Base-by-base conservation (phyloP, 2,888 invertebrate genomes). In the Blastobasis lacticolella region DNA sequence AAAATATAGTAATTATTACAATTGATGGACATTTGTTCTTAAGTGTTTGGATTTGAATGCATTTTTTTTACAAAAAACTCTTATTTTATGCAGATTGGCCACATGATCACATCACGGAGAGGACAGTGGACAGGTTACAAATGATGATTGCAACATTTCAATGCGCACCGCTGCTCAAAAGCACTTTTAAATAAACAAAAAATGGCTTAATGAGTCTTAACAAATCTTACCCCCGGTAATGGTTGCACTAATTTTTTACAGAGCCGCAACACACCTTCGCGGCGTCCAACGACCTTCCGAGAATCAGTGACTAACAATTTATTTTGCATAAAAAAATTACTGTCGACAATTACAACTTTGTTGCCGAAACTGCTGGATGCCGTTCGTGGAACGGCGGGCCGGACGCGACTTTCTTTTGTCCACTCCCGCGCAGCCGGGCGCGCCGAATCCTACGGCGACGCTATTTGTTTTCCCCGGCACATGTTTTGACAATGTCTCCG, bases 371-470 rank as follows among this genome's bases (percentile, higher is more conserved):
- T 62, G 61, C 65, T 63, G 61, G 55, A 55, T 59, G 59, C 58
- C 62, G 61, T 76, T 72, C 67, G 66, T 61, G 68, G 70, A 72
- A 73, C 59, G 57, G 63, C 62, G 64, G 57, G 57, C 67, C 78
- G 80, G 57, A 63, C 62, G 64, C 58, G 57, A 68, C 78, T 81
- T 78, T 78, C 81, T 78, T 82, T 86, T 85, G 83, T 85, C 73
- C 80, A 23, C 55, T 62, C 53, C 57, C 52, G 54, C 57, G 60
- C 60, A 67, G 78, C 73, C 64, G 66, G 58, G 79, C 73, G 84
- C 66, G 62, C 58, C 76, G 63, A 83, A 83, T 81, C 64, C 60
- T 59, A 59, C 60, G 74, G 71, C 75, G 75, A 73, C 76, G 59
- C 56, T 64, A 60, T 70, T 72, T 69, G 69, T 73, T 68, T 62